A percentile compares a stretch with the other conserved stretches of the same genome.
Evolutionary conservation across 2,888 invertebrate genomes (phyloP).

Genomic region (Anagyrus pseudococci): DNA sequence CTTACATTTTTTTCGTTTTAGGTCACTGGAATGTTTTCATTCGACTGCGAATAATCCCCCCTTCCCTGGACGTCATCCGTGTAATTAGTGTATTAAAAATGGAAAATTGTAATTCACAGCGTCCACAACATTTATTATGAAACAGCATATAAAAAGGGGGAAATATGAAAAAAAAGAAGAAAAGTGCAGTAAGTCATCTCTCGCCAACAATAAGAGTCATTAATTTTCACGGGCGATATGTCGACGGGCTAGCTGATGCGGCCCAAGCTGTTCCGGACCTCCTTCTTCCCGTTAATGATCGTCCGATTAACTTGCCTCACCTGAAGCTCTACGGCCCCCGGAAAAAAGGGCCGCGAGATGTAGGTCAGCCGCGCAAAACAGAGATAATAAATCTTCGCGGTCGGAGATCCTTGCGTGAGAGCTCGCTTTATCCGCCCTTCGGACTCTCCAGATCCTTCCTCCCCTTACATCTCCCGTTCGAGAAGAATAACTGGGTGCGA

Average conservation of each 20-base stretch:
- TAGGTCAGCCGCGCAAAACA: constrained; percentile 15
- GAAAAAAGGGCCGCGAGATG: constrained; percentile 3
- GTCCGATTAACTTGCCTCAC: constrained; percentile 12
- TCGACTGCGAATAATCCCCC: too few species aligned
- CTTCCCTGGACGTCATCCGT: too few species aligned
- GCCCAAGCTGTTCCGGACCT: background rate
- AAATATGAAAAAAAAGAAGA: background rate
- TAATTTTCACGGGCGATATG: background rate
- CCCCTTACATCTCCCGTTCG: background rate
- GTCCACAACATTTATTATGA: too few species aligned
- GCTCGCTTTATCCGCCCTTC: too few species aligned
- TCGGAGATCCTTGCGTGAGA: background rate
- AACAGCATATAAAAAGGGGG: background rate
- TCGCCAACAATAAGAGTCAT: background rate
- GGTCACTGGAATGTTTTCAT: too few species aligned
- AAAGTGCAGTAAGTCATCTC: background rate
- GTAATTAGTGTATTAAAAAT: too few species aligned
- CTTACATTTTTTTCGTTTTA: too few species aligned
- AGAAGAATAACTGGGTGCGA: constrained; percentile 14
- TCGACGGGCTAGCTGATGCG: background rate
- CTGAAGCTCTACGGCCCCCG: background rate
- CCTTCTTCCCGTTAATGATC: constrained; percentile 11
- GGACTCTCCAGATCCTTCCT: background rate
- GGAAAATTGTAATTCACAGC: background rate
- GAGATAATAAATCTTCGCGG: constrained; percentile 15